phyloP scores from a whole-genome alignment of 53 echinoderm and acorn worm species.

The Crossaster papposus region DNA sequence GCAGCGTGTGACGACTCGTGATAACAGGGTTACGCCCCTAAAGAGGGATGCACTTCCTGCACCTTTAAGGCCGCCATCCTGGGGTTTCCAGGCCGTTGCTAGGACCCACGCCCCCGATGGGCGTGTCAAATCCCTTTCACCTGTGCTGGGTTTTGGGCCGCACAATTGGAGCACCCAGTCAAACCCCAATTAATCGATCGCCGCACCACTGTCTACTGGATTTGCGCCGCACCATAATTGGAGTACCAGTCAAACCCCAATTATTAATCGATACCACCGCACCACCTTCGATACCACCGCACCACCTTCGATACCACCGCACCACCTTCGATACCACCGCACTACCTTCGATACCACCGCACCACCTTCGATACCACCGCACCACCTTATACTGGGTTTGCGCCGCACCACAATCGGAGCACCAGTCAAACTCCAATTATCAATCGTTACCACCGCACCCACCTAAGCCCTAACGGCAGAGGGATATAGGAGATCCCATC shows the following conservation, averaged over 20 bases:
- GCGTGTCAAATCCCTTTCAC: neutral
- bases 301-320: too few species aligned
- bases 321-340: too few species aligned
- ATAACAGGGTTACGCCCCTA: neutral
- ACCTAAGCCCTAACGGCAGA: neutral
- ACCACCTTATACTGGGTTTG: too few species aligned
- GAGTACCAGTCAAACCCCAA: too few species aligned
- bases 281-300: too few species aligned
- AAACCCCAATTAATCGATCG: too few species aligned
- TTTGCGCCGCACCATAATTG: too few species aligned
- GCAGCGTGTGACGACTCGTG: neutral
- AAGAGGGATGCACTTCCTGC: neutral
- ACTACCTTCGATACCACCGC: too few species aligned
- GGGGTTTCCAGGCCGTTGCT: neutral
- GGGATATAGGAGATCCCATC: neutral
- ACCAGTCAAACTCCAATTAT: neutral
- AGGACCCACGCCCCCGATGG: neutral
- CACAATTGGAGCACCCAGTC: too few species aligned
- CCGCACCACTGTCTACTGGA: too few species aligned
- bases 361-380: too few species aligned
- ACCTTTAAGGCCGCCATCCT: neutral
- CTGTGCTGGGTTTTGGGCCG: neutral
- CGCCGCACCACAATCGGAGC: neutral
- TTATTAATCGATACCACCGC: too few species aligned
- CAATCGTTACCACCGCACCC: neutral